Base-by-base conservation (phyloP, 2,888 invertebrate species). In the Caenorhabditis virilis region DNA sequence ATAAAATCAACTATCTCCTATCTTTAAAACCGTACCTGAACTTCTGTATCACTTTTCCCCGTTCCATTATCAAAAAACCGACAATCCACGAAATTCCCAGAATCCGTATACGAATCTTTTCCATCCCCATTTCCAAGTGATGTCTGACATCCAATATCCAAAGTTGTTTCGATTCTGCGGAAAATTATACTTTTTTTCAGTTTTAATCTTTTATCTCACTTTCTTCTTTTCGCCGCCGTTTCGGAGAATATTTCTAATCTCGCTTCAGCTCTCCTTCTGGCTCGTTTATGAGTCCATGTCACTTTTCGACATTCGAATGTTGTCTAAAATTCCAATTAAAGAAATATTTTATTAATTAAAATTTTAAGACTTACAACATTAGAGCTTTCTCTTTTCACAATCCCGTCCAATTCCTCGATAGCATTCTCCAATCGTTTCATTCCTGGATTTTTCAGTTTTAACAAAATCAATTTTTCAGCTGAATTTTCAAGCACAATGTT, bases 271-370 rank as follows among this genome's bases (percentile, higher is more conserved):
- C 60, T 33, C 26, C 30, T 39, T 23, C 53, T 27, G 1, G 60
- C 53, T 25, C 66, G 18, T 22, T 41, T 53, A 26, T 57, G 55
- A 1, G 56, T 66, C 66, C 66, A 66, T 11, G 66, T 66, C 16
- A 57, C 49, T 30, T 52, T 49, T 23, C 39, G 23, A 18, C 54
- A 66, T 36, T 66, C 60, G 13, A 50, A 56, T 6, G 49, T 22
- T 25, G 18, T 15, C 52, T 52, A 16, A 18, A 52, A 25, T 25
- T 3, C 3, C n/a, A 36, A 36, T 36, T n/a, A 3, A 7, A 36
- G 15, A 36, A n/a, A 16, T 36, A 4, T 36, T 36, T 36, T 15
- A 4, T 36, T 9, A n/a, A n/a, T n/a, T n/a, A n/a, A n/a, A n/a
- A n/a, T n/a, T n/a, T n/a, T n/a, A n/a, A n/a, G n/a, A n/a, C n/a